These are phyloP conservation scores for Kryptolebias marmoratus DNA, from an alignment of 2,113 vertebrate genomes.

Conservation along the genomic window DNA sequence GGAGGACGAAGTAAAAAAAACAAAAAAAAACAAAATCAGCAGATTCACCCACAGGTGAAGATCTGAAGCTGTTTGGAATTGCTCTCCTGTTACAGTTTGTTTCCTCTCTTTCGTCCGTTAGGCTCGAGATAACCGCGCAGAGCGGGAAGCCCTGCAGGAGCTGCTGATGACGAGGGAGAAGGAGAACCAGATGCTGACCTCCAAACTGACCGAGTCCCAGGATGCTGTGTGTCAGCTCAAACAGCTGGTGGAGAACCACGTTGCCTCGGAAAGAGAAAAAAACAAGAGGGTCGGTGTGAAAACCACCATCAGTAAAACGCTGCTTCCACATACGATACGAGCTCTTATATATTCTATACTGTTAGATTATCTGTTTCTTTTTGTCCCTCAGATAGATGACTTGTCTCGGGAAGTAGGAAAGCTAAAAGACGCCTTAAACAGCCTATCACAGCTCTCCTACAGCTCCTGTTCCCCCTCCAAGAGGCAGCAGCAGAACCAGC, in stretches of 20 bases:
- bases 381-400: constrained; percentile 86
- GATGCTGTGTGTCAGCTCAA: constrained; percentile 88
- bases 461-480: constrained; percentile 85
- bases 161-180: constrained; percentile 68
- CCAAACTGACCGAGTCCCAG: constrained; percentile 85
- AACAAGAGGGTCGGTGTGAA: constrained; percentile 88
- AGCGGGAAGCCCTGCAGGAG: constrained; percentile 72
- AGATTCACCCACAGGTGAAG: background rate
- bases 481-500: constrained; percentile 88
- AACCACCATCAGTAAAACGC: background rate
- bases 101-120: background rate
- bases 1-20: constrained; percentile 4
- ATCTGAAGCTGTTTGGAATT: background rate
- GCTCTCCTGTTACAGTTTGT: background rate
- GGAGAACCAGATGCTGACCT: constrained; percentile 77
- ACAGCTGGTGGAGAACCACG: constrained; percentile 86
- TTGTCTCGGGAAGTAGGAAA: constrained; percentile 94
- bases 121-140: constrained; percentile 69
- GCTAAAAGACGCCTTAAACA: constrained; percentile 95
- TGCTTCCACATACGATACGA: background rate
- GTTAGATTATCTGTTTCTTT: background rate
- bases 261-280: constrained; percentile 91
- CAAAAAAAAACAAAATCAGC: background rate
- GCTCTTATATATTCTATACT: background rate
- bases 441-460: constrained; percentile 96